Evolutionary conservation across 2,113 vertebrate genomes (phyloP), one percentile per base, ranked within the genome.

Genomic region (Spheniscus mendiculus): DNA sequence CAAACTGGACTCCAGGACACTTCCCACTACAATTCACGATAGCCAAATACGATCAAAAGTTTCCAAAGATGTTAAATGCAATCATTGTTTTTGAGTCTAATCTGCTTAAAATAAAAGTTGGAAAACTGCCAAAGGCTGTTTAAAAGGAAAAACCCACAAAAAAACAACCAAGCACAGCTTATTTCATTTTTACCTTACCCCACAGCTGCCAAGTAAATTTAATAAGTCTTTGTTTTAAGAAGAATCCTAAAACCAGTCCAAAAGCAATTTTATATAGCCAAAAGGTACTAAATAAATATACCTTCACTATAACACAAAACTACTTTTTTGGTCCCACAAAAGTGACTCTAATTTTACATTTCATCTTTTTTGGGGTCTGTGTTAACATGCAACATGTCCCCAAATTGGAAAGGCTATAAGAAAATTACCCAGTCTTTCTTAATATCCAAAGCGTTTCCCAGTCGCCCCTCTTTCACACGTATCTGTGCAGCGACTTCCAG

Each of bases 211-310:
- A 98, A 98, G 90, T 87, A 97, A 98, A 98, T 97, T 94, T 98
- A 98, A 97, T 98, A 98, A 98, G 96, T 81, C 90, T 97, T 97
- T 98, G 96, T 97, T 98, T 98, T 98, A 98, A 96, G 94, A 98
- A 96, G 80, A 97, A 98, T 93, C 92, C 95, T 97, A 97, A 98
- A 97, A 98, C 59, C 73, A 73, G 69, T 96, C 91, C 83, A 96
- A 98, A 96, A 91, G 72, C 94, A 97, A 98, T 98, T 97, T 97
- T 93, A 97, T 90, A 94, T 72, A 96, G 97, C 97, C 91, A 94
- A 97, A 84, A 96, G 86, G 65, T 79, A 95, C 85, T 88, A 96
- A 97, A 92, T 83, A 96, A 97, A 97, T 89, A 95, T 42, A 94
- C 79, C 50, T 83, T 44, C 69, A 58, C 61, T 67, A 25, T 61